Conservation (phyloP, 2,888 invertebrate species). For the Eurytoma californica region DNA sequence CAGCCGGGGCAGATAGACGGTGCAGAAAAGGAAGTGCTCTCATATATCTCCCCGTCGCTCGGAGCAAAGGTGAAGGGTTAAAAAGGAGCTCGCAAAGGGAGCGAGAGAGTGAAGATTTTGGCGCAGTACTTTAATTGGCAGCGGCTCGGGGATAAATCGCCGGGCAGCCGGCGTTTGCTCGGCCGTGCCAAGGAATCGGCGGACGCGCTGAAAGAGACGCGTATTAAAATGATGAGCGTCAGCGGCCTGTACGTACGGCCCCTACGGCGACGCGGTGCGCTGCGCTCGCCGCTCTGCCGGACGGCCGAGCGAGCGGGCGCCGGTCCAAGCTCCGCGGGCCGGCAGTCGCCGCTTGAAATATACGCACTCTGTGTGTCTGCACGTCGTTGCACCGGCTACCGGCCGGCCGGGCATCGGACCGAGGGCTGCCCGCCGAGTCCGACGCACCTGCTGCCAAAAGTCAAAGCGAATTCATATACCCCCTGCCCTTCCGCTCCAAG, state of each 20-base stretch:
- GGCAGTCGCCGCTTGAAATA: slow-evolving; percentile 6
- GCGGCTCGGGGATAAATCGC: slow-evolving; percentile 45
- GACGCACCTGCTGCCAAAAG: slow-evolving; percentile 54
- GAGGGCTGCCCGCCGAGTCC: slow-evolving; percentile 16
- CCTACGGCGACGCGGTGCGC: background rate
- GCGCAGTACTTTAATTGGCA: slow-evolving; percentile 44
- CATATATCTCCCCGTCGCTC: no score
- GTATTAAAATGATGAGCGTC: slow-evolving; percentile 65
- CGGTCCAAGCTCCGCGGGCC: slow-evolving; percentile 33
- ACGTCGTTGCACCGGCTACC: slow-evolving; percentile 1
- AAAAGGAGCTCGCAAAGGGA: background rate
- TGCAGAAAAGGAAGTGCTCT: background rate
- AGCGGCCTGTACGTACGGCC: slow-evolving; percentile 5
- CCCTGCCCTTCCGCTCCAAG: background rate
- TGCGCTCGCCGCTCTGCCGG: background rate
- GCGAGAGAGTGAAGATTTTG: slow-evolving; percentile 29
- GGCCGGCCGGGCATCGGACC: slow-evolving; percentile 21
- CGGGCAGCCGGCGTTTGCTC: slow-evolving; percentile 35
- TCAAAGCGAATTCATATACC: slow-evolving; percentile 44
- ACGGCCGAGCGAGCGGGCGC: slow-evolving; percentile 31
- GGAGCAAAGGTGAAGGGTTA: no score
- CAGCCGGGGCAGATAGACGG: background rate
- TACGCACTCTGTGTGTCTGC: slow-evolving; percentile 3
- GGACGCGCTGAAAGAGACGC: slow-evolving; percentile 61
- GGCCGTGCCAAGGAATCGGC: slow-evolving; percentile 59